Evolutionary conservation across 2,113 vertebrate genomes (phyloP).

Genomic region (Pampusana beccarii): DNA sequence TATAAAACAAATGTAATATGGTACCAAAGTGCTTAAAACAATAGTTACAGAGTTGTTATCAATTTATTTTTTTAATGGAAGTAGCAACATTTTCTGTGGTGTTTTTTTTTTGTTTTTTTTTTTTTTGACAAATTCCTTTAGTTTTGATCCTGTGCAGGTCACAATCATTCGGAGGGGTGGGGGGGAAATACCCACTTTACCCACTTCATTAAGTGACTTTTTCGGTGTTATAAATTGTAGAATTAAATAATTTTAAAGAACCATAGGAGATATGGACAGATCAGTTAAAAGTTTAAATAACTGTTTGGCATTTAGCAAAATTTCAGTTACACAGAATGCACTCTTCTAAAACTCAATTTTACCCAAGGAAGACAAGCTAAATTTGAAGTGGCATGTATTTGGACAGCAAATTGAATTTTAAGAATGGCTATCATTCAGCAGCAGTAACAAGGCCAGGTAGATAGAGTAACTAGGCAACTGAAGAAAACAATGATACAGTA

Average conservation of each 20-base stretch:
- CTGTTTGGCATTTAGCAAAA: neutral
- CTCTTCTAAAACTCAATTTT: neutral
- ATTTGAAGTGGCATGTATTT: neutral
- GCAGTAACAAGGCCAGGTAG: neutral
- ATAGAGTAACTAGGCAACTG: neutral
- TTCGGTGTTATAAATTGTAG: neutral
- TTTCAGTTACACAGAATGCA: neutral
- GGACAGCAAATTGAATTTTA: neutral
- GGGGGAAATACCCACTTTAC: fast-evolving
- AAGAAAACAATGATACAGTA: neutral
- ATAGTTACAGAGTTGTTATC: neutral
- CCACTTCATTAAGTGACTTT: neutral
- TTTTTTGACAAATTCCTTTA: neutral
- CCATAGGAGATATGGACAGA: neutral
- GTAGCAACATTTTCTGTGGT: neutral
- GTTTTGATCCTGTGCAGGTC: neutral
- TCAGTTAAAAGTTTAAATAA: neutral
- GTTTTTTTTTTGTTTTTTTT: too few relatives aligned
- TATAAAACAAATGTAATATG: neutral
- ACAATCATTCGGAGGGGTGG: neutral
- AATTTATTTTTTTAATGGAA: neutral
- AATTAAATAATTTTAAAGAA: neutral
- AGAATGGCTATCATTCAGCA: neutral
- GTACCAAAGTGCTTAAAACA: neutral
- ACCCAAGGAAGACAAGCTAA: neutral